phyloP scores from a whole-genome alignment of 2,797 vertebrate species.

The Chelon auratus region DNA sequence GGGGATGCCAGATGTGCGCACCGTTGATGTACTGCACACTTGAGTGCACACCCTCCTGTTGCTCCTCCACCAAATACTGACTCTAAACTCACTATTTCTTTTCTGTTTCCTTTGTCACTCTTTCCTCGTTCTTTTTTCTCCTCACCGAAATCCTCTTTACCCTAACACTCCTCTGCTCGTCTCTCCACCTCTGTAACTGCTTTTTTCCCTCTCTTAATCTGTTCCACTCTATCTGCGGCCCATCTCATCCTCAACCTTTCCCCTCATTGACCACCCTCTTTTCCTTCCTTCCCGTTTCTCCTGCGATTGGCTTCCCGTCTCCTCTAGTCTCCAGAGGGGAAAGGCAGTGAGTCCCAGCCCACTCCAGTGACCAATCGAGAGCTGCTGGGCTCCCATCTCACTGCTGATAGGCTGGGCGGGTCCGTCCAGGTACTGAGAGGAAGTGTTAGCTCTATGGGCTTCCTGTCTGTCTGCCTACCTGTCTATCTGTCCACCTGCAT shows the following conservation, averaged over 20 bases:
- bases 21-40: slow-evolving; percentile 11
- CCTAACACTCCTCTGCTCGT: slow-evolving; percentile 2
- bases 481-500: slow-evolving; percentile 56
- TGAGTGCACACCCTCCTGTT: slow-evolving; percentile 40
- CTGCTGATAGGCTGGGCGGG: slow-evolving; percentile 90
- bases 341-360: slow-evolving; percentile 89
- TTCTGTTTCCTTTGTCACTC: slow-evolving; percentile 50
- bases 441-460: slow-evolving; percentile 61
- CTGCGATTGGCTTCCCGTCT: slow-evolving; percentile 40
- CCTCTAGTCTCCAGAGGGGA: slow-evolving; percentile 86
- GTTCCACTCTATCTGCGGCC: background rate
- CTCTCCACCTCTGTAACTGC: background rate
- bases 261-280: background rate
- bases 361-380: slow-evolving; percentile 89
- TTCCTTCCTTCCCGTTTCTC: slow-evolving; percentile 14
- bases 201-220: background rate
- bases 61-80: slow-evolving; percentile 52
- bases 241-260: background rate
- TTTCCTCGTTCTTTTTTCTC: slow-evolving; percentile 18
- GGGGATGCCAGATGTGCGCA: background rate
- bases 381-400: slow-evolving; percentile 89
- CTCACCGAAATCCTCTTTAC: slow-evolving; percentile 11
- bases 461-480: slow-evolving; percentile 58
- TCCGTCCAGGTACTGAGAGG: slow-evolving; percentile 90
- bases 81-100: slow-evolving; percentile 61